These are phyloP conservation scores for Ceratotherium simum DNA, from an alignment of 2,113 vertebrate species.

Conservation along the genomic window DNA sequence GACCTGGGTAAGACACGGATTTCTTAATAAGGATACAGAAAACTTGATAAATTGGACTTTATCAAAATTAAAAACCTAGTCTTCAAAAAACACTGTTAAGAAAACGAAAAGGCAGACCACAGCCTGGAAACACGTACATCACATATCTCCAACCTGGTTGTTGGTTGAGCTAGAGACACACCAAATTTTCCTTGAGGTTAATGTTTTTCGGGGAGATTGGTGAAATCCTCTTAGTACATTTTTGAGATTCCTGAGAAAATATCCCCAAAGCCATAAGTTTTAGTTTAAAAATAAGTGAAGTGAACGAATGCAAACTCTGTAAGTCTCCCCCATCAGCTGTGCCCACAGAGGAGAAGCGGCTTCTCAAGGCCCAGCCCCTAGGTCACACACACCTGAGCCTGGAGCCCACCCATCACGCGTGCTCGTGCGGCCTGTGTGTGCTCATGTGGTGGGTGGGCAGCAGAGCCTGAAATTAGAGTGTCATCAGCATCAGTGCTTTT, in stretches of 20 bases:
- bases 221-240: background rate
- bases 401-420: rapidly evolving
- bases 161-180: background rate
- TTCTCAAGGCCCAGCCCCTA: no score
- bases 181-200: background rate
- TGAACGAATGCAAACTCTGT: background rate
- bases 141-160: rapidly evolving
- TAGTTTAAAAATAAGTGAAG: background rate
- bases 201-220: background rate
- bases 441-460: rapidly evolving
- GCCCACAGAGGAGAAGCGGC: rapidly evolving
- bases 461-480: rapidly evolving
- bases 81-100: background rate
- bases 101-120: background rate
- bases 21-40: background rate
- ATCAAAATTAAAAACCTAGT: background rate
- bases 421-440: background rate
- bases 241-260: background rate
- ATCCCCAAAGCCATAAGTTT: background rate
- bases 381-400: background rate
- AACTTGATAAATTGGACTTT: background rate
- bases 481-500: rapidly evolving
- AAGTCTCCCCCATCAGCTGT: background rate
- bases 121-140: background rate
- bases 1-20: background rate